These are phyloP conservation scores for Catagonus wagneri DNA, from an alignment of 2,113 vertebrate species.

Conservation along the genomic window DNA sequence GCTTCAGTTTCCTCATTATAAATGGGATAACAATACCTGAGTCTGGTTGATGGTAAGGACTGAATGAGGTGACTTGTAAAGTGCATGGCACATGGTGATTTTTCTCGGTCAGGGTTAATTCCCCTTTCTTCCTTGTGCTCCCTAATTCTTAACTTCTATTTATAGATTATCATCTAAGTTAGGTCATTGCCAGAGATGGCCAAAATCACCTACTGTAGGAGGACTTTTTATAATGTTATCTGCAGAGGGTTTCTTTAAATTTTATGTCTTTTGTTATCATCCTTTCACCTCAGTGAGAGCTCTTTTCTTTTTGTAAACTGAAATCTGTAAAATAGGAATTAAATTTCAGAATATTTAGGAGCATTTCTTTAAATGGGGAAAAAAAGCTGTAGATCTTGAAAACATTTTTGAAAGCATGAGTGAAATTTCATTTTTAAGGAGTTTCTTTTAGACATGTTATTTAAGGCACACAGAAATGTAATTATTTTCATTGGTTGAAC, in stretches of 20 bases:
- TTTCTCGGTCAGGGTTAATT: background rate
- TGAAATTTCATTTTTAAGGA: background rate
- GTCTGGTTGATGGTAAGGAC: background rate
- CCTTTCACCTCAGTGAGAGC: background rate
- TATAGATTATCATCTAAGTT: background rate
- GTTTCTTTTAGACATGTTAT: background rate
- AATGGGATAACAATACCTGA: background rate
- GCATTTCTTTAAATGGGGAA: constrained; percentile 4
- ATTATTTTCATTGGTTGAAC: constrained; percentile 9
- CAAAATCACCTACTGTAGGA: background rate
- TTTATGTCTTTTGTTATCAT: background rate
- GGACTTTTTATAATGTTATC: background rate
- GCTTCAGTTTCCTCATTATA: background rate
- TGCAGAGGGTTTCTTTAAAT: background rate
- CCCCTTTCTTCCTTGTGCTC: background rate
- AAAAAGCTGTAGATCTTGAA: background rate
- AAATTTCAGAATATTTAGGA: constrained; percentile 3
- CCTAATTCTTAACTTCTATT: background rate
- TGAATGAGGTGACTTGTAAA: background rate
- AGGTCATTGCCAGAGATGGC: background rate
- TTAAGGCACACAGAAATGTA: background rate
- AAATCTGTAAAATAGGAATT: background rate
- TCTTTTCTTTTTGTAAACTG: background rate
- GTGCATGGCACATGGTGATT: background rate
- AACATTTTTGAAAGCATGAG: background rate